Evolutionary conservation across 2,113 vertebrate species (phyloP).

Genomic region (Nannobrachium achirus): DNA sequence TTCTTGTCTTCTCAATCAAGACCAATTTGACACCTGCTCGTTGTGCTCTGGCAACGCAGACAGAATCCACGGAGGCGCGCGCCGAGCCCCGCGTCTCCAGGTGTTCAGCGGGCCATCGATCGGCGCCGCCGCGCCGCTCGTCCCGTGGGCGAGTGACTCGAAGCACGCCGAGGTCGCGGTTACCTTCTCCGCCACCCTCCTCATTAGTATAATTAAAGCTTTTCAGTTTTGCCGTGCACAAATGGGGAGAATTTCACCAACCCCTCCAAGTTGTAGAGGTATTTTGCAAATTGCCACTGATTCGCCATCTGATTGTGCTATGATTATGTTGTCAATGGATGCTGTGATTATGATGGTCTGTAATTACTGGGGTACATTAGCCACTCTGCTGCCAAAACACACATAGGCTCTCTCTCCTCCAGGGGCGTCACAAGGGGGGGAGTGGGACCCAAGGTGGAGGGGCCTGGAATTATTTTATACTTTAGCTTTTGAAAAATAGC

Average conservation of each 20-base stretch:
- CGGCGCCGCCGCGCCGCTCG: neutral
- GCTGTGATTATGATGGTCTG: slow-evolving; percentile 77
- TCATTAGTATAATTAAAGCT: slow-evolving; percentile 79
- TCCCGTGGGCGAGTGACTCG: slow-evolving; percentile 37
- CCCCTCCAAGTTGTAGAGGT: slow-evolving; percentile 69
- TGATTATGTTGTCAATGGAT: slow-evolving; percentile 82
- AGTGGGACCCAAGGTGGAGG: too few species aligned
- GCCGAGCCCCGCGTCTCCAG: slow-evolving; percentile 24
- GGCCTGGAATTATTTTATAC: too few species aligned
- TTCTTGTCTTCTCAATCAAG: slow-evolving; percentile 57
- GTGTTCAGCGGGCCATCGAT: slow-evolving; percentile 31
- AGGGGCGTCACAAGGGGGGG: too few species aligned
- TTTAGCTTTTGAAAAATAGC: too few species aligned
- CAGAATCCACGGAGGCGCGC: slow-evolving; percentile 16
- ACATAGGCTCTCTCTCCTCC: slow-evolving; percentile 10
- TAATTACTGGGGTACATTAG: slow-evolving; percentile 78
- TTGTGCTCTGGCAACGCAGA: slow-evolving; percentile 28
- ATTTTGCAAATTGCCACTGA: slow-evolving; percentile 78
- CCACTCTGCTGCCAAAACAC: slow-evolving; percentile 53
- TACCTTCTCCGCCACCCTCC: slow-evolving; percentile 57
- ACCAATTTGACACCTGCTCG: slow-evolving; percentile 67
- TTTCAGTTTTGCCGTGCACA: slow-evolving; percentile 68
- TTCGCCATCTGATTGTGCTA: slow-evolving; percentile 77
- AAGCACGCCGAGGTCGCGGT: slow-evolving; percentile 41
- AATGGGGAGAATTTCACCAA: slow-evolving; percentile 58